Evolutionary conservation across 2,888 invertebrate species (phyloP), one percentile per base, ranked within the genome.

Genomic region (Heliconius hortense): DNA sequence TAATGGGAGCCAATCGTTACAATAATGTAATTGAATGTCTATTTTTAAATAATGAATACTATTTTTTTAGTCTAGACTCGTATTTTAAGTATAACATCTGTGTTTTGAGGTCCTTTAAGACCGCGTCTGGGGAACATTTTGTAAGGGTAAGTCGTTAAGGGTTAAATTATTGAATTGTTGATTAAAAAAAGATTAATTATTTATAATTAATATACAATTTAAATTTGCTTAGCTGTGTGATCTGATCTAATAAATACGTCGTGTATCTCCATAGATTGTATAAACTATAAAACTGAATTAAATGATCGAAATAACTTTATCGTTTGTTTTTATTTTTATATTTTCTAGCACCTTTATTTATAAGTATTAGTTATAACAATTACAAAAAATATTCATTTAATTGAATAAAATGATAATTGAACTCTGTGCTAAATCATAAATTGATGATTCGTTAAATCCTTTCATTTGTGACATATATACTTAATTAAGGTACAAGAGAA

Each of bases 131-230:
- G 93, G 93, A 93, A 88, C 93, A 93, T 88, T 91, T 89, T 89
- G 83, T 88, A 89, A 90, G 85, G 88, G 90, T 90, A 90, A 89
- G 53, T 85, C 89, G 89, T 89, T 92, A 92, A 90, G 88, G 84
- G 86, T 87, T 92, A 92, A 92, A 92, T 92, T 93, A 92, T 93
- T 92, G 88, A 86, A 89, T 89, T 91, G 90, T 92, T 93, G 87
- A 90, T 82, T 80, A 60, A 53, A 60, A 56, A 82, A 81, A 84
- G 81, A 81, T 88, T 90, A 86, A 85, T 86, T 89, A 90, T 92
- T 91, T 92, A 91, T 91, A 89, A 87, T 75, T 88, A 89, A 78
- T 92, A 89, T 92, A 92, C 85, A 92, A 89, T 87, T 89, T 88
- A 85, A 86, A 66, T 89, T 85, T 89, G 91, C 92, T 93, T 93